Evolutionary conservation across 2,797 vertebrate genomes (phyloP).

Genomic region (Morelia viridis): DNA sequence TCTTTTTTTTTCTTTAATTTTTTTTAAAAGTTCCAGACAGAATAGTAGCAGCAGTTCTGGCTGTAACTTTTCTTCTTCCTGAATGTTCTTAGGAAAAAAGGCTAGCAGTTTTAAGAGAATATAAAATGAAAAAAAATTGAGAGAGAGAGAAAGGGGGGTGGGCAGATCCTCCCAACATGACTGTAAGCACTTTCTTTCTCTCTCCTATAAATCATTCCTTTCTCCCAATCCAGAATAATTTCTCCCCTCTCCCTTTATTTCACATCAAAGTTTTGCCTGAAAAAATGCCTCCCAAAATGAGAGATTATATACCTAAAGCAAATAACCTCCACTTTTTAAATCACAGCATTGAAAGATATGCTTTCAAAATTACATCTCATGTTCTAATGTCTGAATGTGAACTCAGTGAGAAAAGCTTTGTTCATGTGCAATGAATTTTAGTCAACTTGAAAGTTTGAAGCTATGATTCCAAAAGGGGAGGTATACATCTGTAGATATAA

Average conservation of each 20-base stretch:
- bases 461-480: neutral
- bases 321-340: neutral
- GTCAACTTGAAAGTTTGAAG: neutral
- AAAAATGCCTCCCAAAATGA: neutral
- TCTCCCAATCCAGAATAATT: neutral
- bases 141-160: neutral
- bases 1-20: conserved; percentile 6
- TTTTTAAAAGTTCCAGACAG: neutral
- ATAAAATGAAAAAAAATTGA: neutral
- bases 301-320: neutral
- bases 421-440: neutral
- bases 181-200: neutral
- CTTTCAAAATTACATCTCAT: neutral
- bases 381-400: neutral
- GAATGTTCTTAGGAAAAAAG: neutral
- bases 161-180: neutral
- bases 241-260: neutral
- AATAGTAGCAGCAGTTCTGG: neutral
- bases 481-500: no score
- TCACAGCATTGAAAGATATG: neutral
- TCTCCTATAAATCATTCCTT: neutral
- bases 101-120: neutral
- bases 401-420: neutral
- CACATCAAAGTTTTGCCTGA: neutral
- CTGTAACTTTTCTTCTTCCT: neutral